phyloP scores from a whole-genome alignment of 2,888 invertebrate genomes.

The Miltochrista miniata region DNA sequence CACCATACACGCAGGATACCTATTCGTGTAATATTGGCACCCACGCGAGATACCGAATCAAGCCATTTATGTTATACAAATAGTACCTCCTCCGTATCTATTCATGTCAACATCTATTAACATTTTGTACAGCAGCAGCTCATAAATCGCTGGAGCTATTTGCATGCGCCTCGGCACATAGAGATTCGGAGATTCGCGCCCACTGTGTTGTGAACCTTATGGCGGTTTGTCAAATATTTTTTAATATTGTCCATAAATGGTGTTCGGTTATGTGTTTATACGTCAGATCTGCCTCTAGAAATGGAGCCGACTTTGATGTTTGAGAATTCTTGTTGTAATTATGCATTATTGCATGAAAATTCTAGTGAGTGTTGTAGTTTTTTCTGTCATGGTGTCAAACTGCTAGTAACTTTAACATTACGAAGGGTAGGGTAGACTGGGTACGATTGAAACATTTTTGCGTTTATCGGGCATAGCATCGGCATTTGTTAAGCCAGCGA shows the following conservation, averaged over 20 bases:
- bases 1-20: no score
- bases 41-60: conserved; percentile 2
- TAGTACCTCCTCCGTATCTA: conserved; percentile 25
- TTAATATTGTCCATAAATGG: not conserved
- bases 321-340: not conserved
- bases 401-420: no score
- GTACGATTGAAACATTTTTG: no score
- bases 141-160: conserved; percentile 35
- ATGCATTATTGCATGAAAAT: not conserved
- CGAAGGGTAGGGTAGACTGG: no score
- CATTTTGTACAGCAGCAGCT: conserved; percentile 32
- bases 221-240: conserved; percentile 29
- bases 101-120: conserved; percentile 36
- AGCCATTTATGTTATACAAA: conserved; percentile 4
- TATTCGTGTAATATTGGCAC: not conserved
- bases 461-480: no score
- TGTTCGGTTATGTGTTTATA: not conserved
- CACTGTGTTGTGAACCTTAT: conserved; percentile 27
- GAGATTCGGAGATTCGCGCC: conserved; percentile 42
- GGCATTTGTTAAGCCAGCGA: no score
- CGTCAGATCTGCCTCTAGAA: not conserved
- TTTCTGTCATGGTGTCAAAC: no score
- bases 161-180: conserved; percentile 30
- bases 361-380: no score
- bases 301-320: not conserved